Evolutionary conservation across 1,140 invertebrate species (phyloP).

Genomic region (Zaprionus tsacasi): DNA sequence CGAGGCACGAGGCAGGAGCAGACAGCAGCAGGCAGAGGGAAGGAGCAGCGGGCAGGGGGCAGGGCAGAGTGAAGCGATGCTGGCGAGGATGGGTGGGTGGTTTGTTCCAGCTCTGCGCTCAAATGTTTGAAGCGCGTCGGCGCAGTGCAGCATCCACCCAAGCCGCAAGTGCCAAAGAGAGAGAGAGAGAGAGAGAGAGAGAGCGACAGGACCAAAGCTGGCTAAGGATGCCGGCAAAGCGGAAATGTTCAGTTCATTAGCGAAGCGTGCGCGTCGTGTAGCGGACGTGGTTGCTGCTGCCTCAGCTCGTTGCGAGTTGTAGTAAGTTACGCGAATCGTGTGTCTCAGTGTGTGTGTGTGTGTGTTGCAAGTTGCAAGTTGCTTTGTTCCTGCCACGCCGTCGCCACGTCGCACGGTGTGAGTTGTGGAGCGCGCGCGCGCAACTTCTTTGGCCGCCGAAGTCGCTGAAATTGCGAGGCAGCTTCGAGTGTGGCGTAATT

Average conservation of each 20-base stretch:
- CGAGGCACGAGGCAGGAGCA: not conserved
- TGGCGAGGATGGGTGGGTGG: conserved; percentile 49
- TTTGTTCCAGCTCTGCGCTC: conserved; percentile 61
- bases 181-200: conserved; percentile 31
- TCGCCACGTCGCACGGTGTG: conserved; percentile 35
- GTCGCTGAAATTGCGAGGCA: conserved; percentile 61
- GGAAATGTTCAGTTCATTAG: conserved; percentile 83
- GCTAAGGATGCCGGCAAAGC: conserved; percentile 78
- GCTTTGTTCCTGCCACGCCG: conserved; percentile 50
- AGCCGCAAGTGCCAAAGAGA: too few relatives aligned
- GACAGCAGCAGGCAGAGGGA: not conserved
- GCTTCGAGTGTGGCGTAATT: conserved; percentile 78
- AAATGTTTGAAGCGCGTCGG: conserved; percentile 77
- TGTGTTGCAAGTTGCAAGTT: conserved; percentile 34
- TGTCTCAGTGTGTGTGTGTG: not conserved
- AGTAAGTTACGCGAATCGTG: conserved; percentile 20
- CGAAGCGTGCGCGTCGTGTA: conserved; percentile 78
- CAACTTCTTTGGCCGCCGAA: conserved; percentile 40
- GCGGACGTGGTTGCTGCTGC: conserved; percentile 60
- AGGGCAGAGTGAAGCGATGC: not conserved
- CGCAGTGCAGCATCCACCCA: conserved; percentile 66
- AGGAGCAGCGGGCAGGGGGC: not conserved
- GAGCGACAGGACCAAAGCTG: conserved; percentile 3
- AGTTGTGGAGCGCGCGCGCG: conserved; percentile 50
- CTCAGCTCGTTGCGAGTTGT: conserved; percentile 25